Evolutionary conservation across 2,797 vertebrate species (phyloP).

Genomic region (Paedocypris micromegethes): DNA sequence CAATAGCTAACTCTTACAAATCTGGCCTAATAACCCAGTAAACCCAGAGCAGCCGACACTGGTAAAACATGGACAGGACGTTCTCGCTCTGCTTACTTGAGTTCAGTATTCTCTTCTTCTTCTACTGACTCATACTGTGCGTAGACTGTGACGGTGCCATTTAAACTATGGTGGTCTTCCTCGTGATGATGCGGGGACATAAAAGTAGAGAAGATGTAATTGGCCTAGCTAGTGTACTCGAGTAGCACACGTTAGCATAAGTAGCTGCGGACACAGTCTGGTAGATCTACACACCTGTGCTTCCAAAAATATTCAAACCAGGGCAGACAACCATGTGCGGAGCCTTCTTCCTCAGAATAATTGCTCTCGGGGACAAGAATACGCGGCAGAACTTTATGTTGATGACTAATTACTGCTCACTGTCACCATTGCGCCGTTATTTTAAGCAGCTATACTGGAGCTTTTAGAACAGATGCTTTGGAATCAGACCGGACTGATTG

Average conservation of each 20-base stretch:
- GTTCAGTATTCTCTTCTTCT: constrained; percentile 33
- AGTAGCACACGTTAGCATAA: constrained; percentile 23
- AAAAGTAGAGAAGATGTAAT: constrained; percentile 64
- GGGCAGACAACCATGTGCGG: constrained; percentile 51
- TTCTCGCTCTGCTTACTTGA: constrained; percentile 26
- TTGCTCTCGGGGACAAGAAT: constrained; percentile 38
- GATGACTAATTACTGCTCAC: constrained; percentile 36
- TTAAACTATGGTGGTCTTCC: constrained; percentile 67
- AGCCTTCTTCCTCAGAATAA: constrained; percentile 46
- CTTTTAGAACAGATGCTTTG: constrained; percentile 16
- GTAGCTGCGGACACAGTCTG: constrained; percentile 32
- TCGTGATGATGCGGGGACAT: constrained; percentile 63
- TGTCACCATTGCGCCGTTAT: neutral
- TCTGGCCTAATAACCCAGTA: constrained; percentile 7
- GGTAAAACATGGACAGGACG: constrained; percentile 5
- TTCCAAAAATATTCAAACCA: constrained; percentile 58
- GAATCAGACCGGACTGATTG: constrained; percentile 31
- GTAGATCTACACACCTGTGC: constrained; percentile 54
- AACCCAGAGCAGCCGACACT: constrained; percentile 12
- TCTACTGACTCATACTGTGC: constrained; percentile 20
- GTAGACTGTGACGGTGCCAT: constrained; percentile 58
- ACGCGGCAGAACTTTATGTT: constrained; percentile 37
- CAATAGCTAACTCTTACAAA: constrained; percentile 13
- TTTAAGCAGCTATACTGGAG: neutral
- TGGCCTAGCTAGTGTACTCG: constrained; percentile 55